Base-by-base conservation (phyloP, 2,888 invertebrate genomes). In the Mycalesis mineus region DNA sequence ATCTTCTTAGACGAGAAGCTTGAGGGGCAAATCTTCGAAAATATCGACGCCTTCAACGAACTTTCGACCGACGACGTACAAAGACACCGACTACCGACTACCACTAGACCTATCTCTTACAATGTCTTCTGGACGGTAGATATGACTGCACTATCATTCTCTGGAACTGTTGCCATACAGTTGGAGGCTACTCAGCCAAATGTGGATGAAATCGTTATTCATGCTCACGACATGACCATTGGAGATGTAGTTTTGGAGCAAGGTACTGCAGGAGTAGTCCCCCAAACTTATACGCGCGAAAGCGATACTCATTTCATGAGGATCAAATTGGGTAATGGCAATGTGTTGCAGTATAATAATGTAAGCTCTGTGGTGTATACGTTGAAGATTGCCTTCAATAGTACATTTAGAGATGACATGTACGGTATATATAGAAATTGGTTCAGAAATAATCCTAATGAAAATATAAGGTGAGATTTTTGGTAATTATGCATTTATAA, bases 41-140 rank as follows among this genome's bases (percentile, higher is more conserved):
- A 56, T 7, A 41, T 65, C 31, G 60, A 61, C 37, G 50, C 47
- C 1, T 39, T 22, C 28, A 57, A 42, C 7, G 41, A 39, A 9
- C 39, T 47, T 8, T 40, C 47, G n/a, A 65, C 57, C 36, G 61
- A 56, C 0, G 72, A 71, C n/a, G 65, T 72, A 8, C 50, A 59
- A n/a, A 58, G 60, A 11, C 91, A 82, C 68, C 77, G 91, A 31
- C 76, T 92, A 2, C 91, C 91, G 0, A 82, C 68, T 0, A 83
- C 84, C 0, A 86, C 93, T 0, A 65, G 57, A 13, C 94, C 94
- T 0, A 63, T 53, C 0, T 77, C 79, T 28, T 94, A 94, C 66
- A 72, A 83, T 0, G 69, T 94, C 0, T 63, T 78, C 0, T 80
- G 93, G 69, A 68, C 65, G 0, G 84, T 92, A 0, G 77, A 90